Percentiles rank a stretch among this genome's conserved stretches.
Conservation (phyloP, 2,888 invertebrate genomes). For the Mellilla xanthometata region DNA sequence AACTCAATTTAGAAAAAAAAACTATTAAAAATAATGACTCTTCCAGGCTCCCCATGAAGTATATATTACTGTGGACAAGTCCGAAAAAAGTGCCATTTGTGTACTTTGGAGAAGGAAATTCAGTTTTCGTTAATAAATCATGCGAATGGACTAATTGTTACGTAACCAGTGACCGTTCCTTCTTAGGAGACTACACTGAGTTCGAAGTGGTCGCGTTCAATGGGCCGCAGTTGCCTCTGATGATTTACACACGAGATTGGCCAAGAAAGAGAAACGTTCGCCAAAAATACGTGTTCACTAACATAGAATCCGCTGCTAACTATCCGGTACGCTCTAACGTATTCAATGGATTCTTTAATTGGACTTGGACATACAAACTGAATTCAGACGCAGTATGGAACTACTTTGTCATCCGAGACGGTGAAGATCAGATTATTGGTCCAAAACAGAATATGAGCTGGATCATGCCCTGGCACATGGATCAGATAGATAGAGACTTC, state of each 20-base stretch:
- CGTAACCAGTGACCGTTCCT: slow-evolving; percentile 49
- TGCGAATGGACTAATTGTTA: slow-evolving; percentile 60
- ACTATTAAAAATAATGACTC: neutral
- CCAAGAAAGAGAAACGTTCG: slow-evolving; percentile 38
- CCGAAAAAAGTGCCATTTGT: slow-evolving; percentile 46
- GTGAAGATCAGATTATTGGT: slow-evolving; percentile 46
- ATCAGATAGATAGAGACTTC: slow-evolving; percentile 33
- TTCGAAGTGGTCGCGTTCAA: slow-evolving; percentile 59
- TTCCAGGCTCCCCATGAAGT: slow-evolving; percentile 35
- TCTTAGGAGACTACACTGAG: slow-evolving; percentile 43
- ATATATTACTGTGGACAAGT: slow-evolving; percentile 62
- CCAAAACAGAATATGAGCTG: slow-evolving; percentile 47
- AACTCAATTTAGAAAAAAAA: neutral
- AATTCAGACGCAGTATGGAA: slow-evolving; percentile 61
- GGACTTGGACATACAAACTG: slow-evolving; percentile 69
- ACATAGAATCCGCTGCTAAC: slow-evolving; percentile 53
- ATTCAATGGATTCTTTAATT: slow-evolving; percentile 60
- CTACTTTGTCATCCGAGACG: slow-evolving; percentile 50
- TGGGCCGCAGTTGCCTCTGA: slow-evolving; percentile 43
- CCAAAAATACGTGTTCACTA: slow-evolving; percentile 63
- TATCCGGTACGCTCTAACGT: slow-evolving; percentile 48
- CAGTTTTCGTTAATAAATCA: slow-evolving; percentile 46
- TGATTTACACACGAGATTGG: slow-evolving; percentile 32
- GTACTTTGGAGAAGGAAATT: slow-evolving; percentile 51
- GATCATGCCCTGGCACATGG: slow-evolving; percentile 40